Evolutionary conservation across 2,888 invertebrate genomes (phyloP), one percentile per base, ranked within the genome.

Genomic region (Trichogramma evanescens): DNA sequence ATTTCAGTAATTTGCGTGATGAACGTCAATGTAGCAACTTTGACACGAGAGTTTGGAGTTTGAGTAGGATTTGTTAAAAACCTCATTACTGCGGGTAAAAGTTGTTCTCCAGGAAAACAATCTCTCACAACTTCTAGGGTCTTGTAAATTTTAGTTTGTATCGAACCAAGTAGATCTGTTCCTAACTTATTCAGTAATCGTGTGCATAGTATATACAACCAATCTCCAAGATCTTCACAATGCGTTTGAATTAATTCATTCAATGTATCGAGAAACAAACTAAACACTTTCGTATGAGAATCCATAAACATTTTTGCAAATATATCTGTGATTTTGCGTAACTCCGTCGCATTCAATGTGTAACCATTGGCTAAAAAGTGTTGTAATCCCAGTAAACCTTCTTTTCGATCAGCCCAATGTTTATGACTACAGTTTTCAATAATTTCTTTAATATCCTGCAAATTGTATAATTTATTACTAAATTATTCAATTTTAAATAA

Each of bases 271-370:
- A 97, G 81, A 78, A 96, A 94, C 63, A 96, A 81, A 53, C 92
- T 91, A 80, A 97, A 91, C 67, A 95, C 95, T 81, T 93, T 91
- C 70, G 95, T 86, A 80, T 97, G 93, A 3, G 95, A 92, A 79
- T 98, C 97, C 84, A 95, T 94, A 77, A 98, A 96, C 93, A 97
- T 94, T 81, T 93, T 91, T 64, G 93, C 91, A 73, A 96, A 92
- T 64, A 94, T 89, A 70, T 97, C 96, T 0, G 94, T 91, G n/a
- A 95, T 86, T 66, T 89, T 86, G 64, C 89, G 86, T 60, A 94
- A 81, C 72, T 94, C 92, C 1, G 84, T 82, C 4, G 85, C 83
- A 0, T 83, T 82, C 0, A 91, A 79, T 0, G 83, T 81, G 1
- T 86, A 84, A 1, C 89, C 88, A 70, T 84, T 85, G 72, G 85